phyloP scores from a whole-genome alignment of 2,888 invertebrate species.

The Macaria liturata region DNA sequence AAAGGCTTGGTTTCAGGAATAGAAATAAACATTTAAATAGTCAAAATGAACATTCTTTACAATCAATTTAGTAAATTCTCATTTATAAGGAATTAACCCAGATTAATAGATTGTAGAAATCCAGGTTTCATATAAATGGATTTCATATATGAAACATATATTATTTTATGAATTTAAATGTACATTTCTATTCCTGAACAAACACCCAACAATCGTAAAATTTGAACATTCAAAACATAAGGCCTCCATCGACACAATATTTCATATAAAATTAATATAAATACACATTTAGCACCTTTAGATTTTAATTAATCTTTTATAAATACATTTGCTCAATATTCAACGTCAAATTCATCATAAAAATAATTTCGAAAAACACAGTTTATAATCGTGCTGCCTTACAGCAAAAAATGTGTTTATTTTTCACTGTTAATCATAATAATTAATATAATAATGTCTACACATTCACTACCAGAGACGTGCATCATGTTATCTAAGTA shows the following conservation, averaged over 20 bases:
- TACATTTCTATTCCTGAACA: constrained; percentile 23
- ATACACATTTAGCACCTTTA: constrained; percentile 35
- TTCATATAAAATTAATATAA: constrained; percentile 27
- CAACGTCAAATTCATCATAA: constrained; percentile 23
- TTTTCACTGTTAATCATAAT: no score
- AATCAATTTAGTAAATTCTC: no score
- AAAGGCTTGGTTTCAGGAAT: constrained; percentile 26
- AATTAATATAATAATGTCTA: constrained; percentile 4
- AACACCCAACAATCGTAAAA: constrained; percentile 28
- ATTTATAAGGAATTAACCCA: no score
- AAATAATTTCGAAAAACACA: constrained; percentile 17
- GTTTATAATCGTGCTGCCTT: neutral
- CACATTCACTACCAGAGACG: constrained; percentile 14
- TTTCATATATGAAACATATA: neutral
- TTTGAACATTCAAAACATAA: constrained; percentile 32
- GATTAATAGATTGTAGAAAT: no score
- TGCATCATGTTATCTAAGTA: constrained; percentile 11
- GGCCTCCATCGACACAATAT: constrained; percentile 25
- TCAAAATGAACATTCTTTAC: no score
- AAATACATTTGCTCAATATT: constrained; percentile 1
- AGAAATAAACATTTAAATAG: constrained; percentile 19
- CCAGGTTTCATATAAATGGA: no score
- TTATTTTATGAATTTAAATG: constrained; percentile 7
- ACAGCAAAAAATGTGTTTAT: no score
- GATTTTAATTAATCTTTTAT: constrained; percentile 28